Conservation (phyloP, 2,888 invertebrate species). For the Ennomos quercinarius region DNA sequence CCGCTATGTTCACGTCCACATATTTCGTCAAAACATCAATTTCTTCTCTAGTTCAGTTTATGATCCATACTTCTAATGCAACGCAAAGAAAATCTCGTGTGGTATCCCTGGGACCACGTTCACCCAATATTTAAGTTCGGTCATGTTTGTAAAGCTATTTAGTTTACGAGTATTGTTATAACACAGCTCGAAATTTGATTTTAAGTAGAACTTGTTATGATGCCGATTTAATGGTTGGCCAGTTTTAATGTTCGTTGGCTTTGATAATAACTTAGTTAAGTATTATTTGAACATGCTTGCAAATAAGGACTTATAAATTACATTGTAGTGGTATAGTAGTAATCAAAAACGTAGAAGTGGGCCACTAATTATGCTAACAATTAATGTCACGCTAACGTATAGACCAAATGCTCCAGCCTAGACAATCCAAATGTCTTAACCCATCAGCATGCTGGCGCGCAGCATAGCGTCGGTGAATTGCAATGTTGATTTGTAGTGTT, state of each 20-base stretch:
- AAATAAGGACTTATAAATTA: constrained; percentile 12
- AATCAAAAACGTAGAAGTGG: too few species aligned
- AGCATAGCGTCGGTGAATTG: too few species aligned
- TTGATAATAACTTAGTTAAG: constrained; percentile 18
- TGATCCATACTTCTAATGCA: constrained; percentile 59
- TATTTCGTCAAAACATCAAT: constrained; percentile 17
- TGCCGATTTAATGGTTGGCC: constrained; percentile 43
- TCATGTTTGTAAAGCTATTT: constrained; percentile 68
- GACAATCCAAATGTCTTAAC: too few species aligned
- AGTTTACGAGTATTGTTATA: constrained; percentile 63
- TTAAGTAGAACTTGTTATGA: constrained; percentile 38
- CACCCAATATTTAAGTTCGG: constrained; percentile 72
- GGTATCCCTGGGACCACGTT: constrained; percentile 69
- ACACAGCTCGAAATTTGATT: constrained; percentile 48
- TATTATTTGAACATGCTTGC: constrained; percentile 14
- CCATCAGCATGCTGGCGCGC: too few species aligned
- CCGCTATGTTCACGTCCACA: constrained; percentile 6
- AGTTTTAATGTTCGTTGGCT: constrained; percentile 40
- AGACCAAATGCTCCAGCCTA: too few species aligned
- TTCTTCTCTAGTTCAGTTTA: constrained; percentile 23
- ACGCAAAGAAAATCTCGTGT: constrained; percentile 61
- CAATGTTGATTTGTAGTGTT: too few species aligned
- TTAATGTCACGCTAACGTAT: too few species aligned
- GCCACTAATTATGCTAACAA: too few species aligned
- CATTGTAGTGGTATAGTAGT: neutral